Conservation (phyloP, 2,113 vertebrate genomes). For the Actenoides lindsayi region DNA sequence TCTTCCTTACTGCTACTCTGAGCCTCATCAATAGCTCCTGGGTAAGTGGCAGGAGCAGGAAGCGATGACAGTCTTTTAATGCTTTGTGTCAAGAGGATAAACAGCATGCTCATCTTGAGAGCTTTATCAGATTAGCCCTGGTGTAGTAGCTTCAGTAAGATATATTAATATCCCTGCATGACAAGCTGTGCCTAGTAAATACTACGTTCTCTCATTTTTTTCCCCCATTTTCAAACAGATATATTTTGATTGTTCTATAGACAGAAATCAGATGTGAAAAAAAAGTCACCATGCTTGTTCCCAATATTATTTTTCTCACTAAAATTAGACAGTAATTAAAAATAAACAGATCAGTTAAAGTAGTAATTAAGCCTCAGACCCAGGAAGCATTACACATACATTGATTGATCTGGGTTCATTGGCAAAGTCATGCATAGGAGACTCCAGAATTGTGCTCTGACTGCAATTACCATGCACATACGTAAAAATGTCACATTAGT, state of each 20-base stretch:
- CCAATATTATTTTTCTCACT: not conserved
- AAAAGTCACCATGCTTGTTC: not conserved
- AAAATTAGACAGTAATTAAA: not conserved
- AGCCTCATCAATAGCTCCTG: not conserved
- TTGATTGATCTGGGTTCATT: not conserved
- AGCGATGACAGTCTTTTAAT: not conserved
- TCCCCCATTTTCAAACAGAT: not conserved
- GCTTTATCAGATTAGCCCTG: constrained; percentile 15
- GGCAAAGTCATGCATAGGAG: not conserved
- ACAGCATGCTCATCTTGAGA: not conserved
- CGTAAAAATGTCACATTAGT: not conserved
- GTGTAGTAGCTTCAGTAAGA: not conserved
- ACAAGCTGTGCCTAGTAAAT: not conserved
- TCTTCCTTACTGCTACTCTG: not conserved
- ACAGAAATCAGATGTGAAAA: not conserved
- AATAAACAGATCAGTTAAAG: not conserved
- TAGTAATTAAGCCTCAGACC: not conserved
- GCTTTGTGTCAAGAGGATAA: constrained; percentile 15
- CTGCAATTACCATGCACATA: not conserved
- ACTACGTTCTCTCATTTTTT: not conserved
- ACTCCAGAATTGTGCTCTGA: not conserved
- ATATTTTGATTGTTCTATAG: not conserved
- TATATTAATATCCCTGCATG: not conserved
- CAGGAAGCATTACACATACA: not conserved
- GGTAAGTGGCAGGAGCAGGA: not conserved